Evolutionary conservation across 2,113 vertebrate genomes (phyloP).

Genomic region (Ellobius talpinus): DNA sequence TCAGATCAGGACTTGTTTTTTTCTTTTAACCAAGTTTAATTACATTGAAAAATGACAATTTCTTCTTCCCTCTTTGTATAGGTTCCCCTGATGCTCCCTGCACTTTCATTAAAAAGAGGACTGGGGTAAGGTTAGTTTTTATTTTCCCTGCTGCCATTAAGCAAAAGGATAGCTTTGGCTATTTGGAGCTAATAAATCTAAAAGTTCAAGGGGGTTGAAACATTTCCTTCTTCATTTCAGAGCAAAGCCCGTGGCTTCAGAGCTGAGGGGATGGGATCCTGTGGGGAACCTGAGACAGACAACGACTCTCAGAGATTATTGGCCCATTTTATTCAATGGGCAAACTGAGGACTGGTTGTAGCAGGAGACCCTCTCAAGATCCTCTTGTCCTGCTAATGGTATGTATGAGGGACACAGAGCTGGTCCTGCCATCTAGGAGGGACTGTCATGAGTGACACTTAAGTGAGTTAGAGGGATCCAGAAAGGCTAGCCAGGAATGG

Average conservation of each 20-base stretch:
- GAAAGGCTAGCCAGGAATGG: neutral
- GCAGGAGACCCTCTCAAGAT: neutral
- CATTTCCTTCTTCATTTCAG: constrained; percentile 75
- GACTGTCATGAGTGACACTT: neutral
- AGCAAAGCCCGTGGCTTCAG: neutral
- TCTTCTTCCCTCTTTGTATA: constrained; percentile 84
- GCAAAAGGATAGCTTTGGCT: constrained; percentile 82
- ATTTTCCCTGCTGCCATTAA: constrained; percentile 83
- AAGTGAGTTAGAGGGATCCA: neutral
- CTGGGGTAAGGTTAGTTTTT: constrained; percentile 59
- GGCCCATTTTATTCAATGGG: constrained; percentile 54
- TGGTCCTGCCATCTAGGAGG: neutral
- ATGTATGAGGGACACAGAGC: neutral
- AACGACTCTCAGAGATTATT: neutral
- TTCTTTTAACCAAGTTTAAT: constrained; percentile 88
- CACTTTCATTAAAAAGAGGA: constrained; percentile 85
- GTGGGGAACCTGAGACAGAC: neutral
- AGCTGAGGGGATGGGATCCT: neutral
- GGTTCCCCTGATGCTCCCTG: constrained; percentile 77
- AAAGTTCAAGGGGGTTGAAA: constrained; percentile 69
- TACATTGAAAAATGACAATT: constrained; percentile 89
- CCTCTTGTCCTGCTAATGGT: neutral
- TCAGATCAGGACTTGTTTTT: constrained; percentile 83
- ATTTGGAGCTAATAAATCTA: constrained; percentile 85
- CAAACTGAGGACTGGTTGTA: constrained; percentile 24